phyloP scores from a whole-genome alignment of 2,888 invertebrate species.

The Aquatica leii region DNA sequence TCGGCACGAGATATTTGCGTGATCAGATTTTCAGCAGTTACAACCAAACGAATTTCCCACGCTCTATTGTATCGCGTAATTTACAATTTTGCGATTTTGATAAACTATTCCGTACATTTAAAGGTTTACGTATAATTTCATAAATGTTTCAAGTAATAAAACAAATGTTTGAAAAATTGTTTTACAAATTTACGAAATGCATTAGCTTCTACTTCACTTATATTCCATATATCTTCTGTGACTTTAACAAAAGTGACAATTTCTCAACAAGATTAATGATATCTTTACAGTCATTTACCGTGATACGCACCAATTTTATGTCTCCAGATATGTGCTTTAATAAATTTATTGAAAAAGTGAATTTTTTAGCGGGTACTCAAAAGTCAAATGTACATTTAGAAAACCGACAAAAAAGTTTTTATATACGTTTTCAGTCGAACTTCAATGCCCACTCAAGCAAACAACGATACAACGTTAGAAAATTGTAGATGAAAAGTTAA shows the following conservation, averaged over 20 bases:
- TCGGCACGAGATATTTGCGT: slow-evolving; percentile 10
- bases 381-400: too few species aligned
- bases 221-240: slow-evolving; percentile 21
- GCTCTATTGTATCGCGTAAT: slow-evolving; percentile 5
- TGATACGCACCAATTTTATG: slow-evolving; percentile 4
- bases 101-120: slow-evolving; percentile 1
- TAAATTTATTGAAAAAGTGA: background rate
- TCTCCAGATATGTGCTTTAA: background rate
- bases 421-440: slow-evolving; percentile 14
- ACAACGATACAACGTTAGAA: slow-evolving; percentile 14
- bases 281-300: slow-evolving; percentile 15
- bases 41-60: background rate
- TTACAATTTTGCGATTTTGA: slow-evolving; percentile 5
- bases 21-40: background rate
- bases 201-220: slow-evolving; percentile 19
- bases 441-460: slow-evolving; percentile 19
- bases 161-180: background rate
- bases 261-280: slow-evolving; percentile 25
- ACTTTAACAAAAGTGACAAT: slow-evolving; percentile 23
- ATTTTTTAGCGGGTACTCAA: too few species aligned
- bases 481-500: too few species aligned
- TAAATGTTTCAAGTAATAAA: background rate
- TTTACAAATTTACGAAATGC: slow-evolving; percentile 14
- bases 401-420: too few species aligned
- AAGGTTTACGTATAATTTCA: background rate